Percentiles rank a stretch among this genome's conserved stretches.
phyloP scores from a whole-genome alignment of 2,797 vertebrate genomes.

The Gymnopithys bicolor region DNA sequence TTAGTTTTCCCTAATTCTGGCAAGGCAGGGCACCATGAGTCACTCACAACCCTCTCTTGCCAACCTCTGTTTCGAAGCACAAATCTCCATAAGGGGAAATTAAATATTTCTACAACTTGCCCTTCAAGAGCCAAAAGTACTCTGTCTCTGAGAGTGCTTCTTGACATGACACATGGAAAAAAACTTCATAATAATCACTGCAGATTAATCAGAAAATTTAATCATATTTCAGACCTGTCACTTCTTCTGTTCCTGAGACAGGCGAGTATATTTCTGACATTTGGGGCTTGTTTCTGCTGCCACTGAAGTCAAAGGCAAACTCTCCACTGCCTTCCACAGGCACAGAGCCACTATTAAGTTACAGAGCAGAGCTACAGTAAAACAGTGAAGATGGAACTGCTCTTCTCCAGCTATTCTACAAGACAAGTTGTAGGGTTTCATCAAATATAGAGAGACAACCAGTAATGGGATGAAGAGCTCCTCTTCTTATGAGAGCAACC shows the following conservation, averaged over 20 bases:
- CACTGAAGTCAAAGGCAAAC: constrained; percentile 1
- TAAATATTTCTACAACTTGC: not conserved
- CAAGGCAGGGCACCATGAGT: constrained; percentile 8
- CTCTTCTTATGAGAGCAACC: not conserved
- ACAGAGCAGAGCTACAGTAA: not conserved
- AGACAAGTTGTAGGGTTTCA: not conserved
- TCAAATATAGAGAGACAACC: not conserved
- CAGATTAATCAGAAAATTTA: not conserved
- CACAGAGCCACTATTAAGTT: not conserved
- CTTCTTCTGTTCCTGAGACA: not conserved
- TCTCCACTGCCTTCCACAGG: not conserved
- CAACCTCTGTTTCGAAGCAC: not conserved
- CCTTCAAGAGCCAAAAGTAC: not conserved
- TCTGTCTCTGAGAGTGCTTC: not conserved
- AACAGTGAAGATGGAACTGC: not conserved
- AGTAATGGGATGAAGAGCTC: not conserved
- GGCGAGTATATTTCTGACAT: not conserved
- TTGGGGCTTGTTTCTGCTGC: not conserved
- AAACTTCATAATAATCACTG: not conserved
- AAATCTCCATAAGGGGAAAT: constrained; percentile 17
- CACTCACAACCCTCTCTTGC: not conserved
- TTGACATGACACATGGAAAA: not conserved
- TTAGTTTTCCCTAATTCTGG: not conserved
- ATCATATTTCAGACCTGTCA: constrained; percentile 4
- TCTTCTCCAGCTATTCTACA: not conserved